A percentile compares a stretch with the other conserved stretches of the same genome.
phyloP scores from a whole-genome alignment of 2,888 invertebrate genomes.

The Artemia sinica region DNA sequence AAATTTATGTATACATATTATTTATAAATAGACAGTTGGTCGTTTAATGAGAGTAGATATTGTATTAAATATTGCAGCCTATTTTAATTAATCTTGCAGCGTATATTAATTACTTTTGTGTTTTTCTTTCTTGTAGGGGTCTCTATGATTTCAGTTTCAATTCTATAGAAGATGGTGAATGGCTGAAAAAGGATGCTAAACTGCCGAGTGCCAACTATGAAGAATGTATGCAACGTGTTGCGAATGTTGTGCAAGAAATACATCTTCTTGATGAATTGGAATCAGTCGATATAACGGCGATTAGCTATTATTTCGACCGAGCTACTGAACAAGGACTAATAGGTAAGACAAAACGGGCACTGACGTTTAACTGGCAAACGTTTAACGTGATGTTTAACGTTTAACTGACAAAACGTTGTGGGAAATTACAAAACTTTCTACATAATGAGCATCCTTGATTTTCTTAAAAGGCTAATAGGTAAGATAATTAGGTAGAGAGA shows the following conservation, averaged over 20 bases:
- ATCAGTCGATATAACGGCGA: slow-evolving; percentile 51
- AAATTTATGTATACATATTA: too few relatives aligned
- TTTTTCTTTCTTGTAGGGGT: slow-evolving; percentile 15
- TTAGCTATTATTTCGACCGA: slow-evolving; percentile 88
- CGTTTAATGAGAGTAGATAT: too few relatives aligned
- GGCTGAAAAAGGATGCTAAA: slow-evolving; percentile 35
- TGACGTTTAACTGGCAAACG: neutral
- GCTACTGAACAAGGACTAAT: slow-evolving; percentile 70
- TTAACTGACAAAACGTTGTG: neutral
- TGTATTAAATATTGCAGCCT: too few relatives aligned
- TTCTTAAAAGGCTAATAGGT: too few relatives aligned
- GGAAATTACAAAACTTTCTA: too few relatives aligned
- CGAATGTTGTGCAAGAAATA: slow-evolving; percentile 40
- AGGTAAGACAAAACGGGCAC: slow-evolving; percentile 33
- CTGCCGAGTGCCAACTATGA: slow-evolving; percentile 44
- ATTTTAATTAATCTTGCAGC: too few relatives aligned
- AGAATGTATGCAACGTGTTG: slow-evolving; percentile 41
- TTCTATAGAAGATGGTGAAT: slow-evolving; percentile 27
- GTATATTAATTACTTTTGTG: neutral
- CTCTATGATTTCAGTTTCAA: slow-evolving; percentile 19
- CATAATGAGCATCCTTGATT: too few relatives aligned
- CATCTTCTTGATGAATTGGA: slow-evolving; percentile 42
- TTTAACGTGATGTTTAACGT: neutral
- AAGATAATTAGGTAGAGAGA: too few relatives aligned
- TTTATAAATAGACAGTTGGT: too few relatives aligned